Base-by-base conservation (phyloP, 2,113 vertebrate species). In the Eurystomus gularis region DNA sequence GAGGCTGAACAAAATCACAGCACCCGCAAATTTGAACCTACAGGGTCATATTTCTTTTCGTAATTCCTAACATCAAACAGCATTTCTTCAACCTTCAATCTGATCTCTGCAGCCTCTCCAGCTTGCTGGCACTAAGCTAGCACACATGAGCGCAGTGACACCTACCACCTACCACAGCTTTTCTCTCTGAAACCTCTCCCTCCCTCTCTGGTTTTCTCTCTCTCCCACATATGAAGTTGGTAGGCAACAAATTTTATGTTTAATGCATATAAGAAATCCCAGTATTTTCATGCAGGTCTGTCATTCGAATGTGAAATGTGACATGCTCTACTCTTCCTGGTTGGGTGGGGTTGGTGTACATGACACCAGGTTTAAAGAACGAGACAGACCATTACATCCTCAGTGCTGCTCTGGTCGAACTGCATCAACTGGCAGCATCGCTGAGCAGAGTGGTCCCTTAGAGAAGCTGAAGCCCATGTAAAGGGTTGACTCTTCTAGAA, bases 111-210 rank as follows among this genome's bases (percentile, higher is more conserved):
- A 37, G 16, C 29, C 68, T 64, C 29, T 33, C 17, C 75, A 46
- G 25, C 20, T 62, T 48, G 13, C 54, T 54, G 55, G 14, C 44
- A 77, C 17, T 11, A 16, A 75, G 46, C 31, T 37, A 42, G 40
- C 52, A 61, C 6, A 39, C 0, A 1, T 16, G 15, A 87, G 23
- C 0, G 1, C 25, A 42, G 40, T 20, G 70, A 44, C 37, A 46
- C 28, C 37, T 51, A 26, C 40, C 23, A 72, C 17, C 31, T 40
- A 24, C 39, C 21, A 61, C 31, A 55, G 42, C 35, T 81, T 76
- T 82, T 13, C 17, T 60, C 25, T 64, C 44, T 42, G 62, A 64
- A 82, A n/a, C 16, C 11, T 48, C 39, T 18, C 17, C 31, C 10
- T 73, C 7, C 17, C 14, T 81, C 51, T 37, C 31, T 33, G 25